phyloP scores from a whole-genome alignment of 1,140 invertebrate genomes.

The Scylla paramamosain region DNA sequence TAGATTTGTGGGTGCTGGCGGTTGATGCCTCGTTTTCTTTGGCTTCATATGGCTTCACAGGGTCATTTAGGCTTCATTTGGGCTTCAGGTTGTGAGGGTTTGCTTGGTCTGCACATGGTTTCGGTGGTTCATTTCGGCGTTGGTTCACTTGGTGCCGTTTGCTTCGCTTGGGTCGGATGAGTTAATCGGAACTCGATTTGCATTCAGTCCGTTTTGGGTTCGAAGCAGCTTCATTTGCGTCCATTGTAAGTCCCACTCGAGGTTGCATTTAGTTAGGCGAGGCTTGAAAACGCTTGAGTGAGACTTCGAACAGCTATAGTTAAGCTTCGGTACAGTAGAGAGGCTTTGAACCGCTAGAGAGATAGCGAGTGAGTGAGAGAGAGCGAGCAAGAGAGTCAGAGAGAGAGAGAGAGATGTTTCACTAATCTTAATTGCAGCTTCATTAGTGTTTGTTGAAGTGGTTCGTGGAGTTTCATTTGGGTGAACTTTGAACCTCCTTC shows the following conservation, averaged over 20 bases:
- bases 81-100: not conserved
- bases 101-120: not conserved
- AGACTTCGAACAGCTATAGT: constrained; percentile 12
- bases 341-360: constrained; percentile 23
- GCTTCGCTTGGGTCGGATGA: constrained; percentile 10
- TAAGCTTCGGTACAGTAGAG: constrained; percentile 5
- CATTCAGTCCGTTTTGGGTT: not conserved
- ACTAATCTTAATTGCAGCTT: not conserved
- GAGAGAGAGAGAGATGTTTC: not conserved
- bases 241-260: constrained; percentile 20
- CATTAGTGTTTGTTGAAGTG: not conserved
- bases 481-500: not conserved
- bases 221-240: constrained; percentile 20
- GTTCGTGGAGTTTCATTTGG: not conserved
- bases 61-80: not conserved
- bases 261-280: constrained; percentile 1
- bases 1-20: not conserved
- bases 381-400: not conserved
- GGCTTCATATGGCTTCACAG: constrained; percentile 9
- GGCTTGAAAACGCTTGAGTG: constrained; percentile 1
- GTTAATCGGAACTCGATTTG: constrained; percentile 4
- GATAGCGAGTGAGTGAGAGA: not conserved
- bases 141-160: constrained; percentile 18
- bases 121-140: constrained; percentile 10
- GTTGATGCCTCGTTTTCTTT: not conserved